Evolutionary conservation across 2,797 vertebrate genomes (phyloP).

Genomic region (Zalophus californianus): DNA sequence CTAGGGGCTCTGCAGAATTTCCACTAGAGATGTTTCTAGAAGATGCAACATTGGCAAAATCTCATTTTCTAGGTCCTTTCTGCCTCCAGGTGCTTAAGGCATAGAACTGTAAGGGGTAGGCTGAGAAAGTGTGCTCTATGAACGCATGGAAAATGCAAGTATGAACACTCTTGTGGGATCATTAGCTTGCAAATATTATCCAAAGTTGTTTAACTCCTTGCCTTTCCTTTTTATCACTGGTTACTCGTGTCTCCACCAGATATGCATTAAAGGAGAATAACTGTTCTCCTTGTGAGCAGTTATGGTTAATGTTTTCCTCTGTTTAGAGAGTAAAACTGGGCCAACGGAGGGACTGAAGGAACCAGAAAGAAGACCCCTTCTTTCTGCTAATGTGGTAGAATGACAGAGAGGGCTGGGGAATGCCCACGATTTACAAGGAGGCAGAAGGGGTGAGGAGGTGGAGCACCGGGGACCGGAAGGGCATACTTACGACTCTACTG

Average conservation of each 20-base stretch:
- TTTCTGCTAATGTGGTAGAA: no score
- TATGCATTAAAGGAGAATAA: background rate
- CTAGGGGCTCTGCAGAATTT: background rate
- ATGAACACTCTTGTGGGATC: background rate
- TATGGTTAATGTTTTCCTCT: background rate
- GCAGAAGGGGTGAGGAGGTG: background rate
- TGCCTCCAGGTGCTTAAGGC: background rate
- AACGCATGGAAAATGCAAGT: background rate
- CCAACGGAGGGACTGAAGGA: rapidly evolving
- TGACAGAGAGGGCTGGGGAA: background rate
- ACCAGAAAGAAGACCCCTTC: background rate
- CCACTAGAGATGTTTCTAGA: background rate
- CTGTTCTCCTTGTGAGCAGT: background rate
- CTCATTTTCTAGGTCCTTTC: background rate
- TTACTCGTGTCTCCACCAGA: background rate
- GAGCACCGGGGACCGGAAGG: background rate
- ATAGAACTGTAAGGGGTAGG: rapidly evolving
- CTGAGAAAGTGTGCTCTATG: rapidly evolving
- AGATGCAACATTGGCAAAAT: background rate
- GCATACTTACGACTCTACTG: background rate
- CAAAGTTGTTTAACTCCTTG: background rate
- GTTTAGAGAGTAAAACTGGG: background rate
- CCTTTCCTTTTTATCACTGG: background rate
- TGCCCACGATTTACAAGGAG: background rate
- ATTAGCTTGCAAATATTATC: rapidly evolving